Evolutionary conservation across 2,113 vertebrate genomes (phyloP), one percentile per base, ranked within the genome.

Genomic region (Macquaria ambigua): DNA sequence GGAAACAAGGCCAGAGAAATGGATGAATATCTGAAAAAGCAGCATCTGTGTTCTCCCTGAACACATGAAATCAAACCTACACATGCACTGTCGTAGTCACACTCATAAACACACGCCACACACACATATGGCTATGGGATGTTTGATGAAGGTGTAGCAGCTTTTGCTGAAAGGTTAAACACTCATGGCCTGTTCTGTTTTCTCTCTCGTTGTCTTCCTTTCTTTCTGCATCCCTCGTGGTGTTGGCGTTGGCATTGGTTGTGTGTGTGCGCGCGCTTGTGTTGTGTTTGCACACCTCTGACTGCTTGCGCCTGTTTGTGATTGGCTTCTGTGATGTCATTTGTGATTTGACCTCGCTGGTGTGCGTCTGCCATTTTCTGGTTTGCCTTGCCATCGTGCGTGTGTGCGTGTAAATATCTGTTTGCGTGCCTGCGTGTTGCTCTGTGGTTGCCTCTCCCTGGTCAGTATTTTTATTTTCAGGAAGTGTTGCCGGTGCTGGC

Each of bases 381-480:
- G 74, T 88, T 87, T 87, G 85, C 89, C 79, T 85, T 80, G 86
- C 81, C 72, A 37, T 75, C 3, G 53, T 86, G 70, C 8, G 64
- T 86, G 75, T 81, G 58, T 76, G 79, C 68, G 41, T 64, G 53
- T 77, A 62, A 77, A 31, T 64, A 31, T 84, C 7, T 86, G 85
- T 93, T 79, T 84, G 90, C 48, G 78, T 94, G 92, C 87, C 83
- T 98, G 96, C 92, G 95, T 95, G 96, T 96, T 94, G 96, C 94
- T 97, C 97, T 97, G 96, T 98, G 93, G 94, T 95, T 95, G 97
- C 97, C 96, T 98, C 95, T 97, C 96, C 97, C 97, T 99, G 97
- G 97, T 98, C 96, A 99, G 98, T 99, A 98, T 99, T 99, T 99
- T 97, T 99, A 99, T 97, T 99, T 99, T 97, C 98, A 99, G 98